Evolutionary conservation across 1,140 invertebrate genomes (phyloP).

Genomic region (Philopotamus ludificatus): DNA sequence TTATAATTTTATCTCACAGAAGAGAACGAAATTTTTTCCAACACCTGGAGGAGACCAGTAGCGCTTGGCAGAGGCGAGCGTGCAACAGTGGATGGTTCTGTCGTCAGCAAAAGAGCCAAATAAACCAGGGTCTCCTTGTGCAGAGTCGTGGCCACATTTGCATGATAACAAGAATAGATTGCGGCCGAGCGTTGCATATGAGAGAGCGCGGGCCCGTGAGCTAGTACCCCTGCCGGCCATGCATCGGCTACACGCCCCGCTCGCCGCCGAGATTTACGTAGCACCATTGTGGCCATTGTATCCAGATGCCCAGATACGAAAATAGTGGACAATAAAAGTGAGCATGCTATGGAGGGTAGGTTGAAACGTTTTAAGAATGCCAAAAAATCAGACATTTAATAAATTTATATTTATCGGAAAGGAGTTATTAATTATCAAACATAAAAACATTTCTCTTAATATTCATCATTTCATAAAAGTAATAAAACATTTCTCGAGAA

Average conservation of each 20-base stretch:
- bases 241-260: not conserved
- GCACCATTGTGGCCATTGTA: not conserved
- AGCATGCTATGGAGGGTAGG: not conserved
- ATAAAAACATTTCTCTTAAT: no score
- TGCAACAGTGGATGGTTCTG: not conserved
- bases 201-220: conserved; percentile 3
- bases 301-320: no score
- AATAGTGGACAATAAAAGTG: no score
- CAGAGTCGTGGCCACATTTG: conserved; percentile 19
- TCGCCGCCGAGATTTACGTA: not conserved
- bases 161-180: conserved; percentile 36
- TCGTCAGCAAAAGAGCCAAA: not conserved
- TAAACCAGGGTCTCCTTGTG: not conserved
- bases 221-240: not conserved
- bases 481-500: no score
- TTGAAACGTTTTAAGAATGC: not conserved
- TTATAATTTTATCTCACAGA: no score
- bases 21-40: not conserved
- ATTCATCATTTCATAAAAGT: no score
- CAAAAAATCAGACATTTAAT: not conserved
- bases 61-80: not conserved
- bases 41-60: not conserved
- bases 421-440: no score
- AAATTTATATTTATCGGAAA: no score
- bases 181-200: not conserved